Base-by-base conservation (phyloP, 1,140 invertebrate species). In the Arctopsyche grandis region DNA sequence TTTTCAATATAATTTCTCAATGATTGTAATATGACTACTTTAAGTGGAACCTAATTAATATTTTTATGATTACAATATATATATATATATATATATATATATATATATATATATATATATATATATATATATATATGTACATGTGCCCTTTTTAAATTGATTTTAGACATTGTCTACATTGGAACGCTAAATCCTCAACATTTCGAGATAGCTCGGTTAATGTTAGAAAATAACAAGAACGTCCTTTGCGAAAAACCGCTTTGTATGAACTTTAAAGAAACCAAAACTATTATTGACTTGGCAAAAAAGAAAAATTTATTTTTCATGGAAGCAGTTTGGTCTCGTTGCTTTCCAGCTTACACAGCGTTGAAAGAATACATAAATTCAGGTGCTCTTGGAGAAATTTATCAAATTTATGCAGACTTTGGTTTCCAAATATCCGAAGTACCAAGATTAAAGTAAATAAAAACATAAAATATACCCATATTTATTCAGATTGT, bases 291-390 rank as follows among this genome's bases (percentile, higher is more conserved):
- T 19, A 85, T 94, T 0, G 85, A 89, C 19, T 83, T 91, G 7
- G 93, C 94, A 0, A 88, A 86, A 79, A 83, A 85, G 3, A 93
- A 93, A 84, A 91, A 93, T 5, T 83, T 94, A 0, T 95, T 97
- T 84, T 84, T 97, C 0, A 95, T 96, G 94, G 95, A 96, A 89
- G 95, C 91, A 12, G 89, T 96, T 44, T 97, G 96, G 95, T 93
- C 93, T 38, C 88, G 95, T 26, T 96, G 91, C 84, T 93, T 96
- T 81, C 96, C 96, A 0, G 89, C 90, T 9, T 96, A 95, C 83
- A 85, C 91, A 24, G 88, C 90, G 73, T 60, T 96, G 0, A 89
- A 89, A 75, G 88, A 92, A 79, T 87, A 91, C 58, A 86, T 95
- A 0, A 85, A 89, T 0, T 84, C 86, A 19, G 91, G 91, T 66